phyloP scores from a whole-genome alignment of 1,140 invertebrate genomes.

The Limonius californicus region DNA sequence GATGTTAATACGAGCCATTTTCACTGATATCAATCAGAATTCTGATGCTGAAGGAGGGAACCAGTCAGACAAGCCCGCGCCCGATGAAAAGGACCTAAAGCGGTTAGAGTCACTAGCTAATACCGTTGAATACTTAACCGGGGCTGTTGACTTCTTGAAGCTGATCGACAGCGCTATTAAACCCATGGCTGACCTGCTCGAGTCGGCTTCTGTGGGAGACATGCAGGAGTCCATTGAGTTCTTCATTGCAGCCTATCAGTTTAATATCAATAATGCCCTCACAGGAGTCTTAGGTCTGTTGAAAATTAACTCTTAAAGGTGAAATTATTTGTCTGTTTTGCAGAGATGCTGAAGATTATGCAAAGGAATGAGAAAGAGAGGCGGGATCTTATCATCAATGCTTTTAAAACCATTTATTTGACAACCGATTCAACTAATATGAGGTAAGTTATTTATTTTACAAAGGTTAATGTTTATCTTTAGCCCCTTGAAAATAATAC shows the following conservation, averaged over 20 bases:
- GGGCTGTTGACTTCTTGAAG: slow-evolving; percentile 34
- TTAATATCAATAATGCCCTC: slow-evolving; percentile 38
- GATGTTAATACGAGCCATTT: slow-evolving; percentile 26
- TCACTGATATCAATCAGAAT: slow-evolving; percentile 20
- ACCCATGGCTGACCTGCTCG: slow-evolving; percentile 35
- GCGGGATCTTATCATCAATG: slow-evolving; percentile 34
- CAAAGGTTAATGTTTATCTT: no score
- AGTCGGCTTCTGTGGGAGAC: slow-evolving; percentile 36
- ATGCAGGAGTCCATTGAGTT: slow-evolving; percentile 42
- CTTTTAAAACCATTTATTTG: slow-evolving; percentile 40
- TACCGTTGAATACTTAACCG: slow-evolving; percentile 30
- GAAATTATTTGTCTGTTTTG: slow-evolving; percentile 15
- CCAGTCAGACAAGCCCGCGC: background rate
- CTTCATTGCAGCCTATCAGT: slow-evolving; percentile 38
- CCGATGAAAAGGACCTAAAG: slow-evolving; percentile 27
- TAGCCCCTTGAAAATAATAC: no score
- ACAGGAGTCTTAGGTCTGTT: slow-evolving; percentile 36
- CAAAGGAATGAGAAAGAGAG: slow-evolving; percentile 39
- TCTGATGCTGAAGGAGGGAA: slow-evolving; percentile 19
- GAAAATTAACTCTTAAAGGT: background rate
- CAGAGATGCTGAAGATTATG: slow-evolving; percentile 41
- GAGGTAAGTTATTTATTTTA: slow-evolving; percentile 10
- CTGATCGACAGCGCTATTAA: slow-evolving; percentile 30
- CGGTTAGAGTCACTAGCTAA: slow-evolving; percentile 26
- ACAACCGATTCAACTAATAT: slow-evolving; percentile 30